These are phyloP conservation scores for roundworm (Caenorhabditis elegans) DNA, from an alignment of 1,140 invertebrate species.

Conservation along the genomic window WBcel235 BX284605.5:1562001-1562500, in stretches of 20 bases:
- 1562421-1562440: too few relatives aligned
- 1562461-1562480: too few relatives aligned
- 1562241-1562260: not conserved
- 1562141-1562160: not conserved
- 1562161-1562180: not conserved
- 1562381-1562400: too few relatives aligned
- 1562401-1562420: too few relatives aligned
- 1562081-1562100: not conserved
- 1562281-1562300: not conserved
- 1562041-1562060: too few relatives aligned
- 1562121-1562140: not conserved
- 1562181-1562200: not conserved
- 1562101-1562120: not conserved
- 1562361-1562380: too few relatives aligned
- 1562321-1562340: not conserved
- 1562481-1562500: too few relatives aligned
- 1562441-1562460: too few relatives aligned
- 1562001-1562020: too few relatives aligned
- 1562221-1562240: conserved; percentile 19
- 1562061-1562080: too few relatives aligned
- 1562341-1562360: conserved; percentile 26
- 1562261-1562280: not conserved
- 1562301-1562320: not conserved
- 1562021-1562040: too few relatives aligned
- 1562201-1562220: not conserved